Evolutionary conservation across 2,888 invertebrate species (phyloP).

Genomic region (Drosophila neonasuta): DNA sequence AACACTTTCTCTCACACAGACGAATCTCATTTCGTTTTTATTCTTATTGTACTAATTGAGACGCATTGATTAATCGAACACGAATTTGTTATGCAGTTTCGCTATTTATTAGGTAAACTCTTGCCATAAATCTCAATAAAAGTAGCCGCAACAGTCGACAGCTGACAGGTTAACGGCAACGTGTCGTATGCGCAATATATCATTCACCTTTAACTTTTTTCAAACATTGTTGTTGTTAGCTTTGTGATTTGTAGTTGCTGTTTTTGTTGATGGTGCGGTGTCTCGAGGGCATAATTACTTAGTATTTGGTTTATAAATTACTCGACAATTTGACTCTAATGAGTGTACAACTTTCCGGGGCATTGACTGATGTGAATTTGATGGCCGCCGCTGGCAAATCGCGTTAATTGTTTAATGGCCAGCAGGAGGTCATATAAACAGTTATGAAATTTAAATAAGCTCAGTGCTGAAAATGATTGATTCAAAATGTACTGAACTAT

Average conservation of each 20-base stretch:
- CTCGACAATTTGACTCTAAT: constrained; percentile 42
- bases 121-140: constrained; percentile 62
- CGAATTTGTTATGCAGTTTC: constrained; percentile 12
- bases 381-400: constrained; percentile 12
- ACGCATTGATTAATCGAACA: neutral
- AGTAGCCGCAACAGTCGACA: constrained; percentile 30
- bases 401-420: constrained; percentile 25
- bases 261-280: constrained; percentile 7
- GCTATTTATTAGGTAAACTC: constrained; percentile 26
- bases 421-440: neutral
- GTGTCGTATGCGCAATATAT: constrained; percentile 57
- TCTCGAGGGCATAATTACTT: constrained; percentile 51
- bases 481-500: neutral
- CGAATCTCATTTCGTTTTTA: neutral
- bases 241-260: constrained; percentile 25
- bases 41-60: neutral
- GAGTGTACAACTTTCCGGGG: constrained; percentile 12
- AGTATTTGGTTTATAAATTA: constrained; percentile 49
- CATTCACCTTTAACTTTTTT: constrained; percentile 17
- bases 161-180: constrained; percentile 43
- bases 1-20: neutral
- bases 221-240: constrained; percentile 13
- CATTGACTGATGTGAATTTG: constrained; percentile 27
- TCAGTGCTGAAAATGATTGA: neutral
- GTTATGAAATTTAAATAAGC: neutral